Base-by-base conservation (phyloP, 2,888 invertebrate species). In the Watsonalla cultraria region DNA sequence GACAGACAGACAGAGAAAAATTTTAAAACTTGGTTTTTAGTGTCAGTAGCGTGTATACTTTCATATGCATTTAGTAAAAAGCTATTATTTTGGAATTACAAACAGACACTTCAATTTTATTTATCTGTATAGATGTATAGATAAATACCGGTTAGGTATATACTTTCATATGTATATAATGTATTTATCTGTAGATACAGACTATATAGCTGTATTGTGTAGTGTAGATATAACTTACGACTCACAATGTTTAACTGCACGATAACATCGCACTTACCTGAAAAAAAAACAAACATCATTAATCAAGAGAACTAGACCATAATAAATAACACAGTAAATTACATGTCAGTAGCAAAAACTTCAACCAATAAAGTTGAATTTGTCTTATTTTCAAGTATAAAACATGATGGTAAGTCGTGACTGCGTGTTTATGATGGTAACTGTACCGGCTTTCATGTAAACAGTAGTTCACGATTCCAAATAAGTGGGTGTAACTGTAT, bases 351-450 rank as follows among this genome's bases (percentile, higher is more conserved):
- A 11, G 24, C 24, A 24, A 24, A 24, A 24, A 24, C 24, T 24
- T 24, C 24, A 5, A 42, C 11, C 42, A 42, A 42, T 42, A 42
- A 42, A 5, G 42, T 42, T 42, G 11, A 42, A 11, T 42, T 42
- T 42, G 42, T 8, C 42, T 42, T 11, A 42, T 8, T 8, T 8
- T 37, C 37, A 7, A 7, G 37, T n/a, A 11, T n/a, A 45, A 42
- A 42, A 42, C 42, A 24, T 14, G 48, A 37, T 24, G 53, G 46
- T n/a, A 53, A 55, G 55, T 58, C 57, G 57, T 58, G 57, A 58
- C 57, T 51, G 46, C 37, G 39, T 42, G 48, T 51, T 35, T 39
- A 45, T 46, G 42, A 49, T 34, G 50, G 33, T 55, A 58, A 58
- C 57, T 51, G 57, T 47, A 55, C 37, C 55, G 14, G 53, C 45